Conservation (phyloP, 2,888 invertebrate species). For the Tenthredo distinguenda region DNA sequence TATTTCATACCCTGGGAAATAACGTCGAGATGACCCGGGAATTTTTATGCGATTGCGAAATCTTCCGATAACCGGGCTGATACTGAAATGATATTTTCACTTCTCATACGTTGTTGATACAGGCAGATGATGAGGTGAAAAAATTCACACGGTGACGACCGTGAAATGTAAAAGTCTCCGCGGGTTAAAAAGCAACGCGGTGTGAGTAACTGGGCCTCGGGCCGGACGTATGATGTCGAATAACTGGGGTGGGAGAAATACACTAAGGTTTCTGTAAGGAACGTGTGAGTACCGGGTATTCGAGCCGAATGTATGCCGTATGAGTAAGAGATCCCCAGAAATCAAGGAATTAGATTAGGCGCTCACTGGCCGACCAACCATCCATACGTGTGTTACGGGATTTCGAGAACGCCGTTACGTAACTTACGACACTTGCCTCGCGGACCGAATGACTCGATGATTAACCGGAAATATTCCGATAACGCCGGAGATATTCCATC, state of each 20-base stretch:
- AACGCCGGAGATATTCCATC: slow-evolving; percentile 1
- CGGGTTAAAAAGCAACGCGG: neutral
- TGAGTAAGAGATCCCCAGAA: slow-evolving; percentile 48
- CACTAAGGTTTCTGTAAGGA: slow-evolving; percentile 33
- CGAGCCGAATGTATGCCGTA: neutral
- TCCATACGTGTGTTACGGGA: slow-evolving; percentile 19
- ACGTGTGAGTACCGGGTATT: slow-evolving; percentile 1
- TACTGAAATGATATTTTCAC: neutral
- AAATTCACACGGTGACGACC: slow-evolving; percentile 14
- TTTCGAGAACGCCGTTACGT: slow-evolving; percentile 28
- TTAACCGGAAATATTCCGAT: neutral
- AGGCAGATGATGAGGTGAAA: neutral
- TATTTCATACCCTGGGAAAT: slow-evolving; percentile 3
- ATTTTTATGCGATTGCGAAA: neutral
- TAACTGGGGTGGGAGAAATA: slow-evolving; percentile 19
- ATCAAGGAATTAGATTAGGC: slow-evolving; percentile 39
- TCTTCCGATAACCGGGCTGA: neutral
- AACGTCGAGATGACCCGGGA: neutral
- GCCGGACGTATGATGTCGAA: slow-evolving; percentile 29
- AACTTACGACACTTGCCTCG: neutral
- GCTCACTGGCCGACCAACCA: slow-evolving; percentile 11
- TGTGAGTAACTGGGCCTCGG: slow-evolving; percentile 29
- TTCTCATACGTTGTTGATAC: neutral
- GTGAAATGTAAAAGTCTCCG: slow-evolving; percentile 23
- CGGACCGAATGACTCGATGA: slow-evolving; percentile 18